Conservation (phyloP, 2,113 vertebrate genomes). For the Tragelaphus buxtoni region DNA sequence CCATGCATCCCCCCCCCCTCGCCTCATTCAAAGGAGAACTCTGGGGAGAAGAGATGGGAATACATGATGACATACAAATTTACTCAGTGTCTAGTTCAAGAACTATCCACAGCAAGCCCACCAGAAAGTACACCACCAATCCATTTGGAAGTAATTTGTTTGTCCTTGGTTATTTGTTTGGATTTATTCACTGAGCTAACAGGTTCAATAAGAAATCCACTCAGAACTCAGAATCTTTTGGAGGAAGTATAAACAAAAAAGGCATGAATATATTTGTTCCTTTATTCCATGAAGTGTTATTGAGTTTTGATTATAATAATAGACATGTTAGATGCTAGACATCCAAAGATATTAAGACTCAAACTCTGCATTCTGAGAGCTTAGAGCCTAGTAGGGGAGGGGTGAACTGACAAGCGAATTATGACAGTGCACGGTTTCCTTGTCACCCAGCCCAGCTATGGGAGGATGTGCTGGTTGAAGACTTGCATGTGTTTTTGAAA, state of each 20-base stretch:
- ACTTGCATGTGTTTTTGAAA: neutral
- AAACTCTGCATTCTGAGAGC: neutral
- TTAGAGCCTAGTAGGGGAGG: neutral
- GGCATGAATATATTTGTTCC: neutral
- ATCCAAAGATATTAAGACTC: neutral
- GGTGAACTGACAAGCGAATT: neutral
- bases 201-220: neutral
- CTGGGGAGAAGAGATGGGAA: neutral
- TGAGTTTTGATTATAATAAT: neutral
- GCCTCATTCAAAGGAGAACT: neutral
- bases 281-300: neutral
- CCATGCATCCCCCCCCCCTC: too few relatives aligned
- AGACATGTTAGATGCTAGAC: neutral
- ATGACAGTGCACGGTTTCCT: neutral
- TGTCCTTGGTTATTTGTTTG: neutral
- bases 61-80: neutral
- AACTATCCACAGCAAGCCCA: neutral
- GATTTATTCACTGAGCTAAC: neutral
- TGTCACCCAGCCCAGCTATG: neutral
- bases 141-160: constrained; percentile 9
- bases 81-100: neutral
- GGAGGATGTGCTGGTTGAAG: neutral
- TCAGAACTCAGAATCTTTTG: neutral
- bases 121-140: neutral
- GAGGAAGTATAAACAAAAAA: neutral